Evolutionary conservation across 2,888 invertebrate genomes (phyloP).

Genomic region (Erebia ligea): DNA sequence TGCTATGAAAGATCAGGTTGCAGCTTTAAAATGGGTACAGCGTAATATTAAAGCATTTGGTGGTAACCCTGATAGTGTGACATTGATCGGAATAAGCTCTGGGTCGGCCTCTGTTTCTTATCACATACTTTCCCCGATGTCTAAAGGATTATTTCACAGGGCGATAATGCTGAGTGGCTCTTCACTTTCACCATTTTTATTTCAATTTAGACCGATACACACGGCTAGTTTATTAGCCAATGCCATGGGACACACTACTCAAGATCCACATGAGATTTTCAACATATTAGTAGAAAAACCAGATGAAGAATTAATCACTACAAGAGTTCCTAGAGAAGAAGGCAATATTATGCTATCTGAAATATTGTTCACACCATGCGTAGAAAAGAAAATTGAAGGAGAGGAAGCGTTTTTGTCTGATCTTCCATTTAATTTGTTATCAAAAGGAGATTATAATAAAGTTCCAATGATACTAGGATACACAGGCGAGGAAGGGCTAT

Average conservation of each 20-base stretch:
- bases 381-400: constrained; percentile 59
- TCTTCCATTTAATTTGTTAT: constrained; percentile 55
- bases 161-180: constrained; percentile 74
- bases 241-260: constrained; percentile 56
- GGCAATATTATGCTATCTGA: constrained; percentile 59
- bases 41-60: constrained; percentile 63
- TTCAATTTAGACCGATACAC: constrained; percentile 61
- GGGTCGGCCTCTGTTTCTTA: constrained; percentile 65
- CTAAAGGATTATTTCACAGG: constrained; percentile 68
- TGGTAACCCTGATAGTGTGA: constrained; percentile 65
- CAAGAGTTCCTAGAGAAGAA: constrained; percentile 58
- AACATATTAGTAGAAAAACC: constrained; percentile 59
- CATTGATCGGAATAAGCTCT: constrained; percentile 71
- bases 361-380: constrained; percentile 62
- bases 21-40: constrained; percentile 65
- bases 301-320: constrained; percentile 58
- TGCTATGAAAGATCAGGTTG: constrained; percentile 68
- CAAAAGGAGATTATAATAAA: constrained; percentile 60
- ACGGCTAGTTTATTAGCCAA: constrained; percentile 63
- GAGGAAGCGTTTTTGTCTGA: constrained; percentile 67
- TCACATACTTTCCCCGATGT: constrained; percentile 66
- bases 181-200: constrained; percentile 59
- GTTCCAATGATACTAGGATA: constrained; percentile 67
- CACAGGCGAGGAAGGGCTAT: constrained; percentile 61
- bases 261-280: constrained; percentile 60